Base-by-base conservation (phyloP, 1,140 invertebrate species). In the Hypsibius dujardini region DNA sequence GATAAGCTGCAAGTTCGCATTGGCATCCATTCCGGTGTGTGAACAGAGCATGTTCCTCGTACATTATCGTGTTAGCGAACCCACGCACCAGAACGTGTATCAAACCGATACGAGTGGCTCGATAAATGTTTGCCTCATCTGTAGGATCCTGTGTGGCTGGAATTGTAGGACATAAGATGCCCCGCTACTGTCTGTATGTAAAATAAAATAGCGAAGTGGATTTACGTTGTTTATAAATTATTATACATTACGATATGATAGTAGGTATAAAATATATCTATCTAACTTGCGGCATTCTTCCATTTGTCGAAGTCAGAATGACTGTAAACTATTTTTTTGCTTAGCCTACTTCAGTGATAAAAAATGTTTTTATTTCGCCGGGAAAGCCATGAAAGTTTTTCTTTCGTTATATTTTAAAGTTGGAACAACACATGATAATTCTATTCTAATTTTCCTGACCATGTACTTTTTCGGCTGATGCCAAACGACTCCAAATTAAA, bases 151-250 rank as follows among this genome's bases (percentile, higher is more conserved):
- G 50, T 76, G 72, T 91, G 75, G 89, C 84, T 0, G 84, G 85
- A 0, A 83, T 86, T 0, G 84, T 86, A 0, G 85, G 85, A 1
- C 80, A 83, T 15, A 85, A 83, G 50, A 85, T 86, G 84, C 85
- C 85, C 0, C 76, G 85, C 12, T 86, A 86, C 76, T 87, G 86
- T 74, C 79, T 87, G 15, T 93, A 67, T 15, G 62, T 67, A 7
- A 56, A 56, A n/a, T 56, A 12, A 56, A 7, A 56, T 7, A 12
- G 7, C n/a, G 50, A 56, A n/a, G 50, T 7, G 50, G 50, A 7
- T 28, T 28, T 28, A 28, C 28, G 28, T 28, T 28, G 28, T 28
- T 28, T 0, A 28, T 28, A 28, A 28, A 28, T 28, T 28, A 28
- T 28, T 28, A 28, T 28, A 28, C 0, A 28, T 28, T 28, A 28